A percentile compares a stretch with the other conserved stretches of the same genome.
These are phyloP conservation scores for Erethizon dorsatum DNA, from an alignment of 2,797 vertebrate species.

Conservation along the genomic window DNA sequence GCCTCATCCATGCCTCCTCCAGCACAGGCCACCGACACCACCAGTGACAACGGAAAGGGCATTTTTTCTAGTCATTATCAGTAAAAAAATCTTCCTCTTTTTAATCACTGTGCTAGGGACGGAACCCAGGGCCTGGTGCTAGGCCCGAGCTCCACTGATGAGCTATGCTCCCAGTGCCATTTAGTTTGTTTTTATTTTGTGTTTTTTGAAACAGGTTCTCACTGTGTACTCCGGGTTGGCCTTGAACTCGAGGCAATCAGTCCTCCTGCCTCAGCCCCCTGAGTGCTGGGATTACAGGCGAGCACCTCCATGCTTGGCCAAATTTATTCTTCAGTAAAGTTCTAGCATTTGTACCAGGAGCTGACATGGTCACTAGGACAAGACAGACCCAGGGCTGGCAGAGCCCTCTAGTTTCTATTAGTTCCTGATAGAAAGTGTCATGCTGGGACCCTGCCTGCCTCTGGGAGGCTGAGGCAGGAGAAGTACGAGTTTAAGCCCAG, in stretches of 20 bases:
- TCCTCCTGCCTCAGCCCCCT: background rate
- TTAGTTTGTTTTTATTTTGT: background rate
- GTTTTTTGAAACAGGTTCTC: background rate
- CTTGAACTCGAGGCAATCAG: background rate
- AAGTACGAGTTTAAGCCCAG: too few relatives aligned
- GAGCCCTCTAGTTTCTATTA: accelerated
- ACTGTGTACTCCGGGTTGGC: background rate
- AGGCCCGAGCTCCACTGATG: background rate
- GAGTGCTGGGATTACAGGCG: background rate
- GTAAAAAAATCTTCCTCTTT: background rate
- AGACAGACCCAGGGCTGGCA: background rate
- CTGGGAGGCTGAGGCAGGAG: background rate
- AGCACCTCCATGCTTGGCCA: background rate
- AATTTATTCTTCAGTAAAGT: background rate
- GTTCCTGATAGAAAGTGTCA: too few relatives aligned
- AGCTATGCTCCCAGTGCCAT: background rate
- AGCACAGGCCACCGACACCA: background rate
- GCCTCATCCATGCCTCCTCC: background rate
- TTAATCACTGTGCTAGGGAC: background rate
- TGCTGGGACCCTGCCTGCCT: accelerated
- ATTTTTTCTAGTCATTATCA: background rate
- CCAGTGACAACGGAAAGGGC: background rate
- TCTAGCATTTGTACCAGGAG: background rate
- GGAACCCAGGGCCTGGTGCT: background rate
- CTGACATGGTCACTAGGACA: background rate